phyloP scores from a whole-genome alignment of 1,140 invertebrate species.

The Caenorhabditis briggsae region DNA sequence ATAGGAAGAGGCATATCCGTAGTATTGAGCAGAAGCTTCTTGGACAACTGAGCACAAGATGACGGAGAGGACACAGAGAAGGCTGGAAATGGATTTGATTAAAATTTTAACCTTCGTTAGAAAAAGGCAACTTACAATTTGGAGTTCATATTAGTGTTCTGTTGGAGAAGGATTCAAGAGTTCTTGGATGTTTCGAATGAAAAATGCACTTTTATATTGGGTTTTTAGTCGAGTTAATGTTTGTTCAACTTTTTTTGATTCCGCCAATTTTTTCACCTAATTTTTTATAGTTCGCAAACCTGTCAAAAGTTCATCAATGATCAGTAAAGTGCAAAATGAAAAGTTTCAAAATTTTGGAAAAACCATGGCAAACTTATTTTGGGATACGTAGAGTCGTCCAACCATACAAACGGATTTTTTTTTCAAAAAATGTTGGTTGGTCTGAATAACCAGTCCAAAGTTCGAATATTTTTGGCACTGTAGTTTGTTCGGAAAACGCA shows the following conservation, averaged over 20 bases:
- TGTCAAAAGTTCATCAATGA: constrained; percentile 1
- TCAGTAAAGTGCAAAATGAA: neutral
- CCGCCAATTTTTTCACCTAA: neutral
- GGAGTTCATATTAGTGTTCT: neutral
- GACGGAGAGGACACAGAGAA: constrained; percentile 18
- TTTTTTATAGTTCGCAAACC: neutral
- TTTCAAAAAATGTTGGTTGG: neutral
- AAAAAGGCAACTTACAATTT: constrained; percentile 24
- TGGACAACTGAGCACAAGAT: constrained; percentile 24
- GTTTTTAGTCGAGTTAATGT: neutral
- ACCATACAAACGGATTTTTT: no score
- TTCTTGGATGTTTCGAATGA: neutral
- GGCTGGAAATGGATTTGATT: constrained; percentile 39
- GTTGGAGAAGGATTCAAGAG: neutral
- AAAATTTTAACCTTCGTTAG: neutral
- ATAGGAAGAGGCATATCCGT: constrained; percentile 13
- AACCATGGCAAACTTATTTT: no score
- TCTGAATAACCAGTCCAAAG: neutral
- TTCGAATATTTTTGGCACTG: neutral
- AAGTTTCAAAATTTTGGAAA: neutral
- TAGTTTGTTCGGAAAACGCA: neutral
- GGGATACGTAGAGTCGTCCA: no score
- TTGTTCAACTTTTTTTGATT: neutral
- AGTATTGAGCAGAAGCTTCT: constrained; percentile 49
- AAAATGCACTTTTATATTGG: neutral